phyloP scores from a whole-genome alignment of 2,113 vertebrate genomes.

The Chaenogobius annularis region DNA sequence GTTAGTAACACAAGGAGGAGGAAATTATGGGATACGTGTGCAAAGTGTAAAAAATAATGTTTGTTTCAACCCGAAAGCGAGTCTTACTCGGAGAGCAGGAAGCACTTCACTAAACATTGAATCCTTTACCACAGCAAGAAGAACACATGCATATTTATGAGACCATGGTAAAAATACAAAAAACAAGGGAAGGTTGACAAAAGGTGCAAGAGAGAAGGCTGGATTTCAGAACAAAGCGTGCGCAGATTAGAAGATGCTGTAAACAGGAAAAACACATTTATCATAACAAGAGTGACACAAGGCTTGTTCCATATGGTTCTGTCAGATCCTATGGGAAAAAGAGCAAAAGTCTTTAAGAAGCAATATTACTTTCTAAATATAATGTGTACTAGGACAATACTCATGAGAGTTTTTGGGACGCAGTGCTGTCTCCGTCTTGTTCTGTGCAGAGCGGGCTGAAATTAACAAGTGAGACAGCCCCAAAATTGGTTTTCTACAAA shows the following conservation, averaged over 20 bases:
- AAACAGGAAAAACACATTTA: constrained; percentile 21
- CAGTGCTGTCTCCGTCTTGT: neutral
- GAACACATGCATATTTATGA: constrained; percentile 35
- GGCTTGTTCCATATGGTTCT: constrained; percentile 3
- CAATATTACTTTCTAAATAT: constrained; percentile 7
- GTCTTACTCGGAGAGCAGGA: neutral
- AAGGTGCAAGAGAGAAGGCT: constrained; percentile 16
- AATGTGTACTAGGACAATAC: constrained; percentile 17
- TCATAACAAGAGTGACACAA: constrained; percentile 18
- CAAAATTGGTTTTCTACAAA: neutral
- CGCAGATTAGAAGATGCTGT: constrained; percentile 22
- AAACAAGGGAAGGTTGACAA: neutral
- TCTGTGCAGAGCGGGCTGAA: constrained; percentile 26
- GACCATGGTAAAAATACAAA: neutral
- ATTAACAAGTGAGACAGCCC: constrained; percentile 13
- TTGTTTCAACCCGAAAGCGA: constrained; percentile 14
- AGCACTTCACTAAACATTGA: constrained; percentile 8
- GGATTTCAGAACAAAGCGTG: constrained; percentile 1
- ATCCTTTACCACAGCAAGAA: constrained; percentile 36
- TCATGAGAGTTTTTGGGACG: neutral
- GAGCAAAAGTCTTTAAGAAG: constrained; percentile 9
- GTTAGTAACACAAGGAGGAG: constrained; percentile 24
- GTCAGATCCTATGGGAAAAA: constrained; percentile 29
- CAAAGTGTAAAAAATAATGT: constrained; percentile 33
- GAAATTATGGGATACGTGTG: neutral